Conservation (phyloP, 2,113 vertebrate genomes). For the Lophochroa leadbeateri region DNA sequence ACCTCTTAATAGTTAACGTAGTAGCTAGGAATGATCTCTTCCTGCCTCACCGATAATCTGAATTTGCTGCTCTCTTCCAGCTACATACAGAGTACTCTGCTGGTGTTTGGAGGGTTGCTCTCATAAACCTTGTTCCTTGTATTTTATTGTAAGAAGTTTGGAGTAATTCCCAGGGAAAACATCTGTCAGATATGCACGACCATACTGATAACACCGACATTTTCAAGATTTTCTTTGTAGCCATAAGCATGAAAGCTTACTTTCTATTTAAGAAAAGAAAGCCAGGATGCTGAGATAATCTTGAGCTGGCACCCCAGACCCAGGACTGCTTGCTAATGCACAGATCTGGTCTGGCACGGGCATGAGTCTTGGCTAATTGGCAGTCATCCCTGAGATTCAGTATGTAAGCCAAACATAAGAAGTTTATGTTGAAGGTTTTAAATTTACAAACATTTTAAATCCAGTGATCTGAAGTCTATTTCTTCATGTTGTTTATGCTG, state of each 20-base stretch:
- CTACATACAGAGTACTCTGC: neutral
- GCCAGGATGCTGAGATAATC: neutral
- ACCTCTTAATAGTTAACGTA: neutral
- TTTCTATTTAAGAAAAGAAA: slow-evolving; percentile 16
- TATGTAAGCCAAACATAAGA: neutral
- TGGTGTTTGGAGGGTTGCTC: neutral
- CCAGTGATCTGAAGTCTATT: neutral
- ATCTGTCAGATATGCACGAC: neutral
- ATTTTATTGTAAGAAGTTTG: neutral
- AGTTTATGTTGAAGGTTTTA: neutral
- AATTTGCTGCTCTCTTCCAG: neutral
- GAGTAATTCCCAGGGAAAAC: neutral
- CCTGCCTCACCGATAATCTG: neutral
- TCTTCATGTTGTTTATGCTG: neutral
- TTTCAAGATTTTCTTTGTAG: neutral
- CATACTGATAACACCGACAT: neutral
- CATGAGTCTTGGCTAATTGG: neutral
- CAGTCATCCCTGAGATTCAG: neutral
- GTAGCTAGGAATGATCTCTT: neutral
- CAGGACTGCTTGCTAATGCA: neutral
- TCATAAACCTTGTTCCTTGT: neutral
- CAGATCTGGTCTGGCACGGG: neutral
- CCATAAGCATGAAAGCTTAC: neutral
- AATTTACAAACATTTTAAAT: slow-evolving; percentile 19
- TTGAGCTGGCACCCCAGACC: rapidly evolving